Percentiles rank a stretch among this genome's conserved stretches.
These are phyloP conservation scores for Benthosema pterotum DNA, from an alignment of 2,797 vertebrate species.

Conservation along the genomic window DNA sequence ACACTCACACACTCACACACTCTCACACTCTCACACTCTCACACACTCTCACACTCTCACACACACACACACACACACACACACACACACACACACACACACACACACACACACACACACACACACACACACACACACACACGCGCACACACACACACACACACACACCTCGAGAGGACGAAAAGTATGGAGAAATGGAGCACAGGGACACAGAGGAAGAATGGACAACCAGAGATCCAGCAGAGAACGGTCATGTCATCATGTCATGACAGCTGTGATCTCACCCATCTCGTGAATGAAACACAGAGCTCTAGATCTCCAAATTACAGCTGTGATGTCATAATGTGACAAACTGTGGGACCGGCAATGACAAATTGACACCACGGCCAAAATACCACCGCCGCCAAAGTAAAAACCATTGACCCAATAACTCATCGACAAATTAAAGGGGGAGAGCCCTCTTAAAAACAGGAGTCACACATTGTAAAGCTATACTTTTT, in stretches of 20 bases:
- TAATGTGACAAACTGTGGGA: slow-evolving; percentile 32
- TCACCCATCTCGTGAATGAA: slow-evolving; percentile 29
- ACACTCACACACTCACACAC: not conserved
- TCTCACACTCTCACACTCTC: too few relatives aligned
- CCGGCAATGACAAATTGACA: not conserved
- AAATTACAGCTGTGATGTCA: slow-evolving; percentile 43
- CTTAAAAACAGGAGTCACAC: slow-evolving; percentile 11
- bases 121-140: slow-evolving; percentile 4
- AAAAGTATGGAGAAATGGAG: slow-evolving; percentile 10
- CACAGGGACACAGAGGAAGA: not conserved
- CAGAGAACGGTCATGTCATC: slow-evolving; percentile 17
- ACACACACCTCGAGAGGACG: slow-evolving; percentile 7
- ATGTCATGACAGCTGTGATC: slow-evolving; percentile 38
- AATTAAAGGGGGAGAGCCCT: slow-evolving; percentile 13
- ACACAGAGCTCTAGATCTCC: not conserved
- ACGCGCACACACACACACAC: not conserved
- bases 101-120: slow-evolving; percentile 2
- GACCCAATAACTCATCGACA: not conserved
- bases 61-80: not conserved
- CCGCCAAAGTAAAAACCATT: slow-evolving; percentile 26
- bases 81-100: slow-evolving; percentile 6
- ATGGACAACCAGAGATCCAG: slow-evolving; percentile 1
- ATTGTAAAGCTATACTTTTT: slow-evolving; percentile 32
- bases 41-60: too few relatives aligned
- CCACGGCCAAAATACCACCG: slow-evolving; percentile 24